These are phyloP conservation scores for Sphenodon punctatus DNA, from an alignment of 2,797 vertebrate genomes.

Conservation along the genomic window DNA sequence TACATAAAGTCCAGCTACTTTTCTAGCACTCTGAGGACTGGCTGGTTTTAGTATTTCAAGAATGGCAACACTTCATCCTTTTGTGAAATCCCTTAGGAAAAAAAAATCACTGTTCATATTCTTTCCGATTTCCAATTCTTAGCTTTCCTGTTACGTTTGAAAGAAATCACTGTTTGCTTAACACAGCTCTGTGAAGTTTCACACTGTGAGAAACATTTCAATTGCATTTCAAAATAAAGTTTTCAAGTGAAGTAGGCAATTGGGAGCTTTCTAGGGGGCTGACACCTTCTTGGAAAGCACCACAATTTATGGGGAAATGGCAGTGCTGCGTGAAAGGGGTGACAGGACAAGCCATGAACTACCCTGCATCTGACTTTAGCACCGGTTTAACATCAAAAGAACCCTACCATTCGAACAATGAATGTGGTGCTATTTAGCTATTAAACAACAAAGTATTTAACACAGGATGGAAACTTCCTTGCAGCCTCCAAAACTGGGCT, in stretches of 20 bases:
- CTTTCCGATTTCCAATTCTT: not conserved
- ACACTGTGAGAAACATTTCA: not conserved
- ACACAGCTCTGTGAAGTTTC: not conserved
- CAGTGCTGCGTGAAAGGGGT: not conserved
- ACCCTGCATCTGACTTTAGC: not conserved
- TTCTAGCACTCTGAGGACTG: constrained; percentile 13
- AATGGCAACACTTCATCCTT: not conserved
- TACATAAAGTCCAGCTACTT: constrained; percentile 34
- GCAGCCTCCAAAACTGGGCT: not conserved
- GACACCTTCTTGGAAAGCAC: constrained; percentile 17
- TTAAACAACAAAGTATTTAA: not conserved
- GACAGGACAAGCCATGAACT: not conserved
- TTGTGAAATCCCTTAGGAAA: not conserved
- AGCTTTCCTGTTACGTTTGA: not conserved
- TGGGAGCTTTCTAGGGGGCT: constrained; percentile 32
- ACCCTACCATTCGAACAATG: not conserved
- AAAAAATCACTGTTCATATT: not conserved
- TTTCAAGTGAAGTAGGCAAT: constrained; percentile 12
- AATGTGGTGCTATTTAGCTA: not conserved
- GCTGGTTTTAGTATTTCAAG: not conserved
- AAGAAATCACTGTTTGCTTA: constrained; percentile 24
- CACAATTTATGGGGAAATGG: not conserved
- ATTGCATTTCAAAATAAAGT: constrained; percentile 28
- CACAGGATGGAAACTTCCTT: not conserved
- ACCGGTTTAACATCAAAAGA: not conserved